Evolutionary conservation across 2,113 vertebrate species (phyloP).

Genomic region (Trinectes maculatus): DNA sequence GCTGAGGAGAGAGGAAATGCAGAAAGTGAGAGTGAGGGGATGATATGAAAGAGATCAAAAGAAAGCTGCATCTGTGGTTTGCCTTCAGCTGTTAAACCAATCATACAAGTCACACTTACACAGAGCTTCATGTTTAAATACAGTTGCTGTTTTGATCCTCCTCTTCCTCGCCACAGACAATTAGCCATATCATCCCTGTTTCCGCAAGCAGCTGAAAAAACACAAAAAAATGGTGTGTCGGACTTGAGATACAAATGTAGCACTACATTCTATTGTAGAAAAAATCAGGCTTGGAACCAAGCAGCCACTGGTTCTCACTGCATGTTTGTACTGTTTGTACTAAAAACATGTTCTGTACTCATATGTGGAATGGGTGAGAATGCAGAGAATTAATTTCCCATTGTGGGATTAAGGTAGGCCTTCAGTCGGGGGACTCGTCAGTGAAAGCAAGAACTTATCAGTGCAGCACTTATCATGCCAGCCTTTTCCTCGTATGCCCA

Average conservation of each 20-base stretch:
- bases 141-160: constrained; percentile 27
- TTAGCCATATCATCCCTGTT: constrained; percentile 10
- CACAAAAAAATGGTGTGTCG: background rate
- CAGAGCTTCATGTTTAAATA: background rate
- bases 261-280: too few relatives aligned
- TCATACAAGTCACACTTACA: constrained; percentile 13
- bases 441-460: constrained; percentile 2
- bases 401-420: background rate
- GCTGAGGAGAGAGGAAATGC: background rate
- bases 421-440: background rate
- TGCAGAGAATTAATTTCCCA: too few relatives aligned
- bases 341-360: too few relatives aligned
- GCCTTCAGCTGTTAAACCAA: constrained; percentile 20
- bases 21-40: background rate
- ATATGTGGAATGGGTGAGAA: too few relatives aligned
- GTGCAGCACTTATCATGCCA: constrained; percentile 12
- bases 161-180: constrained; percentile 24
- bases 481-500: constrained; percentile 9
- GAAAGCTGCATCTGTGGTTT: constrained; percentile 3
- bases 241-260: constrained; percentile 1
- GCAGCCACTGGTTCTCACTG: too few relatives aligned
- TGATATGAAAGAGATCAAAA: constrained; percentile 23
- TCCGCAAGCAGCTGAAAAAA: constrained; percentile 5
- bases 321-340: too few relatives aligned
- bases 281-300: too few relatives aligned